These are phyloP conservation scores for Oreonectes daqikongensis DNA, from an alignment of 2,797 vertebrate species.

Conservation along the genomic window DNA sequence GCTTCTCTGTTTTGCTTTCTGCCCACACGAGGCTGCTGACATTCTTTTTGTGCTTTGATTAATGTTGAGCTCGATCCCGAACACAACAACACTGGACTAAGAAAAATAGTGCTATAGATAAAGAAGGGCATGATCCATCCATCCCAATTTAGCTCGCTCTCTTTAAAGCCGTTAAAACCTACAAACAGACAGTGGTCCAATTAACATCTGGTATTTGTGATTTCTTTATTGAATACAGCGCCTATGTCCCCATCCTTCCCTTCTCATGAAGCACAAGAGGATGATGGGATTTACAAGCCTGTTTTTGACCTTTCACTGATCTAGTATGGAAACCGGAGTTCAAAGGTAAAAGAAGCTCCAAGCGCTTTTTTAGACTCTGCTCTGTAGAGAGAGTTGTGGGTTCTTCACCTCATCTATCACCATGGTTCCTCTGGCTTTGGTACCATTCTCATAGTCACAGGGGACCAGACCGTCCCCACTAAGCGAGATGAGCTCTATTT, in stretches of 20 bases:
- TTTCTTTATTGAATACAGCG: conserved; percentile 34
- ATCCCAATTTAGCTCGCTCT: conserved; percentile 73
- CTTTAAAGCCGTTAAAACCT: conserved; percentile 57
- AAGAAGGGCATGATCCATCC: conserved; percentile 77
- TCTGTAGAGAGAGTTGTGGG: conserved; percentile 31
- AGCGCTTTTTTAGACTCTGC: conserved; percentile 1
- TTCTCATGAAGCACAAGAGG: conserved; percentile 12
- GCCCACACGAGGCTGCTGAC: conserved; percentile 62
- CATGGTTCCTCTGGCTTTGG: conserved; percentile 53
- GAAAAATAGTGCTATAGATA: conserved; percentile 75
- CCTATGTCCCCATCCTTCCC: not conserved
- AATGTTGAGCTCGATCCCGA: conserved; percentile 77
- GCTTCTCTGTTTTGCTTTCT: conserved; percentile 62
- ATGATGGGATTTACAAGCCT: conserved; percentile 42
- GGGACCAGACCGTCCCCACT: conserved; percentile 54
- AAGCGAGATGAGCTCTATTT: conserved; percentile 61
- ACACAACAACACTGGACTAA: conserved; percentile 77
- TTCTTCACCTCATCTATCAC: conserved; percentile 55
- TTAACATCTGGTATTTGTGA: conserved; percentile 60
- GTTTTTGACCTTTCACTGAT: conserved; percentile 37
- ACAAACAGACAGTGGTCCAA: conserved; percentile 68
- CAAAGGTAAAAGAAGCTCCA: conserved; percentile 40
- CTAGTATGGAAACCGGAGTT: not conserved
- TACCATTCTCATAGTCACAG: conserved; percentile 50
- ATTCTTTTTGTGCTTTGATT: conserved; percentile 79